Evolutionary conservation across 2,113 vertebrate genomes (phyloP), one percentile per base, ranked within the genome.

Genomic region (Oxyruncus cristatus): DNA sequence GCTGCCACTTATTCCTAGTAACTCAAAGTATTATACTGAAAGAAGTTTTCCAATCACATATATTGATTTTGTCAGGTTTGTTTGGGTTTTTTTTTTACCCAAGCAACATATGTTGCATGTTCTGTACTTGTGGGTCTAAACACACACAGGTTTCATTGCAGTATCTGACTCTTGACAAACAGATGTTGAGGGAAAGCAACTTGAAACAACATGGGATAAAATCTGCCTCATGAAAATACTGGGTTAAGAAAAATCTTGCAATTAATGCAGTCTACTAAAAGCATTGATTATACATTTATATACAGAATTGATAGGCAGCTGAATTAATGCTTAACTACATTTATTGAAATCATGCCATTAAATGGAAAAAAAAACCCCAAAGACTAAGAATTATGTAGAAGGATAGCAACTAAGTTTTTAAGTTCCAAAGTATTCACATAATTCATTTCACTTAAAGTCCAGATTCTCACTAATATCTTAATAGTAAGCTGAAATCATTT

Each of bases 31-130:
- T 74, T 79, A 61, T 19, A 68, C 2, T 30, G 65, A 84, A 93
- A 78, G 27, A 83, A 90, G 56, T 89, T 76, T 86, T 74, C 65
- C 41, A 91, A 63, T 32, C 89, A 75, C 14, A 27, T 16, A 20
- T 23, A 96, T 84, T 79, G 76, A 81, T 93, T 94, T 93, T 91
- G 76, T 88, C 92, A 81, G 24, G 19, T 82, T 92, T 62, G 28
- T 19, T 15, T 2, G 30, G 20, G 13, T 39, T 49, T 66, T 21
- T 44, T 32, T 17, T 19, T 59, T 37, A 39, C 9, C 15, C 59
- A 55, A 74, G 44, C 7, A 86, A 81, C 85, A 70, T 41, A 66
- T 56, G 75, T 61, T 71, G 47, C 2, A 1, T 32, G 24, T 44
- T 88, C 59, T 52, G 0, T 42, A 71, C 74, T 71, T 20, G 3